phyloP scores from a whole-genome alignment of 1,140 invertebrate species.

The Hyles euphorbiae region DNA sequence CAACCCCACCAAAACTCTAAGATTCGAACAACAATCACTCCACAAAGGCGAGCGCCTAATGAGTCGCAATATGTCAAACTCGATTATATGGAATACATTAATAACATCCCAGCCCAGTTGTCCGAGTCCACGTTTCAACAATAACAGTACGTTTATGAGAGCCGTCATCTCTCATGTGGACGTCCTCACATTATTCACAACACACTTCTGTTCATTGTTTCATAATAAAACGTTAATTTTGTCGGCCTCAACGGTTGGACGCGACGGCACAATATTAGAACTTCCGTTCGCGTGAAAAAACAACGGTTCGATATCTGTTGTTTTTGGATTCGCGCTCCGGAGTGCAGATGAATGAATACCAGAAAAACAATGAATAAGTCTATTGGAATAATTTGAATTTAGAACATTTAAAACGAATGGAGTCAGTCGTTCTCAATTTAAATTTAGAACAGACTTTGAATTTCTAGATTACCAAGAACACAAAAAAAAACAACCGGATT shows the following conservation, averaged over 20 bases:
- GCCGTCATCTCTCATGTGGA: conserved; percentile 46
- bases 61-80: too few species aligned
- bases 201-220: conserved; percentile 66
- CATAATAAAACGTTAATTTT: conserved; percentile 71
- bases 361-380: too few species aligned
- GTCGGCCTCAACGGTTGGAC: conserved; percentile 59
- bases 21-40: too few species aligned
- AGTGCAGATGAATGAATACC: too few species aligned
- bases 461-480: too few species aligned
- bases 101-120: conserved; percentile 26
- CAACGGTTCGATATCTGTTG: conserved; percentile 34
- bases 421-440: neutral
- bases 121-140: conserved; percentile 39
- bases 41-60: too few species aligned
- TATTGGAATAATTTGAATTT: too few species aligned
- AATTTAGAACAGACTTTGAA: neutral
- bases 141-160: conserved; percentile 38
- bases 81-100: too few species aligned
- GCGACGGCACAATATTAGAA: conserved; percentile 61
- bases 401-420: neutral
- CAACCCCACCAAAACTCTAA: too few species aligned
- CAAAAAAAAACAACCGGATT: too few species aligned
- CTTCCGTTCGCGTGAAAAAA: conserved; percentile 51
- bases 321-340: conserved; percentile 2
- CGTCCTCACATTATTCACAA: conserved; percentile 56